Evolutionary conservation across 2,113 vertebrate genomes (phyloP), one percentile per base, ranked within the genome.

Genomic region (Vidua chalybeata): DNA sequence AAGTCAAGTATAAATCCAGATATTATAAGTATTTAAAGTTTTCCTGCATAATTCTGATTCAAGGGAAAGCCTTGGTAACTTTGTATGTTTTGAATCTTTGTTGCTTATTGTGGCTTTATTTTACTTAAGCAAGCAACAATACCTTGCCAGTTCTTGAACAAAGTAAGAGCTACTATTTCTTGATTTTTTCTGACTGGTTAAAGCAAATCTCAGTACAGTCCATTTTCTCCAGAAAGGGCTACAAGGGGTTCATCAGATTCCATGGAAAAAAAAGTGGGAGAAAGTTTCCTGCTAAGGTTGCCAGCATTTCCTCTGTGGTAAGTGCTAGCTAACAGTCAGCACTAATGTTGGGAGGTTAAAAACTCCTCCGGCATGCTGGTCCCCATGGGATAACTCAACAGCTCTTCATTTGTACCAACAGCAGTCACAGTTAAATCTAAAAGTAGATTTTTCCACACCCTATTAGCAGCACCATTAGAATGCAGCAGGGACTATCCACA

Each of bases 1-100:
- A 67, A 87, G 11, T 23, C 59, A 90, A 91, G 68, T 93, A 94
- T 51, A 96, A 97, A 97, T 80, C 73, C 94, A 96, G 74, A 93
- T 89, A 91, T 87, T 95, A 12, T 31, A 82, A 87, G 72, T 77
- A 87, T 85, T 96, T 89, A 68, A 75, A 91, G 59, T 68, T 93
- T 87, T 43, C 87, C 68, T 54, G 52, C 6, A 13, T 84, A 80
- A 89, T 88, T 80, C 55, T 94, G 71, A 84, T 91, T 76, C 75
- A 93, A 82, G 31, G 13, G 48, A 78, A 91, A 94, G 62, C 17
- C 46, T 51, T 62, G 35, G 41, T 55, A 74, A 81, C 66, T 75
- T 68, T 20, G 26, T 27, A 80, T 51, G 51, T 48, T 84, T 91
- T 83, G 54, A 28, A 41, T 83, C 11, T 51, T 41, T 66, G 55